Percentiles rank a stretch among this genome's conserved stretches.
phyloP scores from a whole-genome alignment of 2,888 invertebrate genomes.

The Cheilosia grossa region DNA sequence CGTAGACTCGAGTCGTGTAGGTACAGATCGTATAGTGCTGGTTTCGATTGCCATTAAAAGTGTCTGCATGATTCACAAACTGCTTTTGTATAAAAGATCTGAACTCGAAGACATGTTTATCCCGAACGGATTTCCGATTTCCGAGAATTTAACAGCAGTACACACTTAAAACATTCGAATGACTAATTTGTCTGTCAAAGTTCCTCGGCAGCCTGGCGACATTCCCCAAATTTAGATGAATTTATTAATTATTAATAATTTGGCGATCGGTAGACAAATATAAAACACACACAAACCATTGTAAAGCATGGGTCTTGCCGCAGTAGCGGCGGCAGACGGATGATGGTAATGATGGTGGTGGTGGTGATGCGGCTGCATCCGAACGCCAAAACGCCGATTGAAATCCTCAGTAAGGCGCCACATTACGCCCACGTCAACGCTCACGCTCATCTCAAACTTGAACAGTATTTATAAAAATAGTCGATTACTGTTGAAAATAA shows the following conservation, averaged over 20 bases:
- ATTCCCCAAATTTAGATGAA: slow-evolving; percentile 33
- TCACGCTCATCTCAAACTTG: slow-evolving; percentile 81
- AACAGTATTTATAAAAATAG: slow-evolving; percentile 35
- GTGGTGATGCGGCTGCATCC: slow-evolving; percentile 81
- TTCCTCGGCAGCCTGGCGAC: slow-evolving; percentile 34
- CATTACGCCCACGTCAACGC: slow-evolving; percentile 84
- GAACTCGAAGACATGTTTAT: slow-evolving; percentile 45
- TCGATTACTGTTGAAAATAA: slow-evolving; percentile 43
- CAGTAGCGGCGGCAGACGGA: slow-evolving; percentile 75
- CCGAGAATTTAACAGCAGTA: slow-evolving; percentile 52
- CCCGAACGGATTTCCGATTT: slow-evolving; percentile 51
- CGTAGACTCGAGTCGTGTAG: neutral
- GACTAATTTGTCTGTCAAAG: slow-evolving; percentile 57
- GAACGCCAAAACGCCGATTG: slow-evolving; percentile 83
- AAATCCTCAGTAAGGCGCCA: slow-evolving; percentile 84
- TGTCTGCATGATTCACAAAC: slow-evolving; percentile 55
- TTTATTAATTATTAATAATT: slow-evolving; percentile 52
- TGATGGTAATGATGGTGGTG: slow-evolving; percentile 78
- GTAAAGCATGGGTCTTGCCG: slow-evolving; percentile 80
- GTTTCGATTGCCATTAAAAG: slow-evolving; percentile 15
- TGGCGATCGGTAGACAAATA: slow-evolving; percentile 14
- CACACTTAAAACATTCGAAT: slow-evolving; percentile 25
- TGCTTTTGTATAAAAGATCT: slow-evolving; percentile 24
- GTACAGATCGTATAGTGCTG: neutral
- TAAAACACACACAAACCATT: slow-evolving; percentile 77